Base-by-base conservation (phyloP, 2,113 vertebrate genomes). In the Paramisgurnus dabryanus region DNA sequence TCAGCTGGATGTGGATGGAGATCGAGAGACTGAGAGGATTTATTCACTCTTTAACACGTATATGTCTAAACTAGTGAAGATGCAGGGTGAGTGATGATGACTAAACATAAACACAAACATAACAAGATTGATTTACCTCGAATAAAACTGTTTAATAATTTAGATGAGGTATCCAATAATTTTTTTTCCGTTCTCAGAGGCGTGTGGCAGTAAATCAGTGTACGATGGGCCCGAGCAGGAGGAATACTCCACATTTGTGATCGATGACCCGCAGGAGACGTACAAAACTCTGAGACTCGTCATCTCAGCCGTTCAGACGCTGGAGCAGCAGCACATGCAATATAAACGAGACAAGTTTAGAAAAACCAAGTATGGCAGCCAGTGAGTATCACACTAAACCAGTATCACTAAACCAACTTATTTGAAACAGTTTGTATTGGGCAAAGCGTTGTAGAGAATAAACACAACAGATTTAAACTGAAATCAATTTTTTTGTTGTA, bases 281-380 rank as follows among this genome's bases (percentile, higher is more conserved):
- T 99, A 98, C 84, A 98, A 98, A 91, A 97, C 94, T 34, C 93
- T 98, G 89, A 96, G 92, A 86, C 92, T 92, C 78, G 93, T 97
- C 60, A 91, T 98, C 55, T 92, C 94, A 0, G 91, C 92, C 3
- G 96, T 99, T n/a, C 94, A 92, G 85, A 93, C 91, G 27, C 87
- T 99, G 89, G 96, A 98, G 85, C 94, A 95, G 85, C 96, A 98
- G 83, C 98, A 99, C 0, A 95, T 94, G 78, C 96, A 98, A 60
- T 97, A 98, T 90, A 96, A 93, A 83, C 94, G 95, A 17, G 96
- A 99, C 90, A 97, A 98, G 90, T 98, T 98, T 91, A 95, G 95
- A 91, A 99, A 97, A 90, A 98, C 97, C 66, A 96, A 96, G 88
- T 98, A 98, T 2, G 98, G 98, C 83, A 99, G 98, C 92, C 96